phyloP scores from a whole-genome alignment of 2,888 invertebrate species.

The Xestoiulus laeticollis region DNA sequence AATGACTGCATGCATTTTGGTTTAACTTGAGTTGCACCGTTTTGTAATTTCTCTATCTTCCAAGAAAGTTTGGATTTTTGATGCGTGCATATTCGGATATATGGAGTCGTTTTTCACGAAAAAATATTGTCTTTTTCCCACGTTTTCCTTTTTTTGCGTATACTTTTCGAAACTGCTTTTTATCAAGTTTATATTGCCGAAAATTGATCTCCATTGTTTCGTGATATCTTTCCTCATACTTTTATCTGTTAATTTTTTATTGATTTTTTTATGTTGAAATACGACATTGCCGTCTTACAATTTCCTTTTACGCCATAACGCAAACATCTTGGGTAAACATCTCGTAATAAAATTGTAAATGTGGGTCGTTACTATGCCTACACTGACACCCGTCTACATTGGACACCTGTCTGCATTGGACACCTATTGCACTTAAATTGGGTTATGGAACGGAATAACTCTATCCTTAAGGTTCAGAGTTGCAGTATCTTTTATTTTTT shows the following conservation, averaged over 20 bases:
- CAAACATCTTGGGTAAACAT: slow-evolving; percentile 22
- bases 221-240: background rate
- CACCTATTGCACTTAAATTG: background rate
- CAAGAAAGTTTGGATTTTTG: too few species aligned
- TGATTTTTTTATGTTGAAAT: background rate
- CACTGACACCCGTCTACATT: background rate
- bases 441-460: background rate
- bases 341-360: background rate
- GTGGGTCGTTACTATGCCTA: background rate
- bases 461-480: too few species aligned
- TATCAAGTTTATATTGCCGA: background rate
- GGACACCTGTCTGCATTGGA: background rate
- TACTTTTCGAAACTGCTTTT: too few species aligned
- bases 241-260: background rate
- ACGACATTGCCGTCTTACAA: background rate
- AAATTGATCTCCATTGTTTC: background rate
- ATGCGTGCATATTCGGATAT: too few species aligned
- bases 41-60: too few species aligned
- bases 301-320: slow-evolving; percentile 7
- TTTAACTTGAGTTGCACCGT: too few species aligned
- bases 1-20: too few species aligned
- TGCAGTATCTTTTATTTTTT: too few species aligned
- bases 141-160: too few species aligned
- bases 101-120: too few species aligned
- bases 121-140: too few species aligned